Evolutionary conservation across 92 coral and sea anemone genomes (phyloP).

Genomic region (Siderastrea radians): DNA sequence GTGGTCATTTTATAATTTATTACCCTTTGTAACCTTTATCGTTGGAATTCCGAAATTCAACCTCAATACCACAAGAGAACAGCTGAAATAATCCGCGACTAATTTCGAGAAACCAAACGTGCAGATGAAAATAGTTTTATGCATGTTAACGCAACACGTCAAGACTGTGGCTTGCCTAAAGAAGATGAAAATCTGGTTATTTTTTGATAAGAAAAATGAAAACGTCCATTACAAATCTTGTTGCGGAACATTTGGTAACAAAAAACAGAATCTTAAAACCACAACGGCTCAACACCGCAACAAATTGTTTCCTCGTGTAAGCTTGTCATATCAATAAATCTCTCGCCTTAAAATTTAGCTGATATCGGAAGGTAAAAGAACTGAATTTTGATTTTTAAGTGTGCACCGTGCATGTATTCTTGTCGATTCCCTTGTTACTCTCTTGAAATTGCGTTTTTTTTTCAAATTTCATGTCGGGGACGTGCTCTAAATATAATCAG

Average conservation of each 20-base stretch:
- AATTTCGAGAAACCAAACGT: slow-evolving; percentile 28
- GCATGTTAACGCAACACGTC: background rate
- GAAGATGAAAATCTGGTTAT: slow-evolving; percentile 22
- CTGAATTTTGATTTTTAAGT: no score
- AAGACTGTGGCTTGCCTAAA: background rate
- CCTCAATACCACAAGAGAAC: slow-evolving; percentile 42
- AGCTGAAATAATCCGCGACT: slow-evolving; percentile 44
- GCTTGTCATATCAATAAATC: background rate
- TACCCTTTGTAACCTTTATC: slow-evolving; percentile 25
- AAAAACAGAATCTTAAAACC: slow-evolving; percentile 21
- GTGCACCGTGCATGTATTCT: no score
- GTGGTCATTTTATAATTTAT: slow-evolving; percentile 40
- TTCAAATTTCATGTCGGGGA: background rate
- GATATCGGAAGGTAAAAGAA: background rate
- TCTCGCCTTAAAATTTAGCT: background rate
- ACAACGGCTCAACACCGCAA: background rate
- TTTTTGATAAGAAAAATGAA: slow-evolving; percentile 24
- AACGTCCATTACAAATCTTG: slow-evolving; percentile 22
- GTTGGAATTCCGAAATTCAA: slow-evolving; percentile 34
- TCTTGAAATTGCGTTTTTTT: background rate
- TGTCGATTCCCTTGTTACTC: no score
- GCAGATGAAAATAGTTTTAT: slow-evolving; percentile 18
- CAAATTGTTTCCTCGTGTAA: background rate
- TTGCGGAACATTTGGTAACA: background rate
- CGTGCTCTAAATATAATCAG: background rate